Base-by-base conservation (phyloP, 2,888 invertebrate genomes). In the Acanthococcus lagerstroemiae region DNA sequence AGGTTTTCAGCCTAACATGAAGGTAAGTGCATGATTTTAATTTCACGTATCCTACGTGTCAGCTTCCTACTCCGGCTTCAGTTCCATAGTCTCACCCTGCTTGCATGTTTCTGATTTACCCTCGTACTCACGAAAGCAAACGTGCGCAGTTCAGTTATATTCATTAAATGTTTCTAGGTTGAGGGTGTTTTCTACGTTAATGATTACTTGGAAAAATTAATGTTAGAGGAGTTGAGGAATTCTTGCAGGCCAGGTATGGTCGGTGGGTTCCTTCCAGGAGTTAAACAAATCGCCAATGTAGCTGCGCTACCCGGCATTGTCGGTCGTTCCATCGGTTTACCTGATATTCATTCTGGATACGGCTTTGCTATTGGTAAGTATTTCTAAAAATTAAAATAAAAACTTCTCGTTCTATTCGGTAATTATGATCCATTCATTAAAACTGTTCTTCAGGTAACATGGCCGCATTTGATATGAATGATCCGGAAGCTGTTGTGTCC, bases 1-100 rank as follows among this genome's bases (percentile, higher is more conserved):
- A 76, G 97, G 96, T 3, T 99, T 99, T 77, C 97, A 99, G 74
- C 95, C 96, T 0, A 96, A 97, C 74, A 99, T 99, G 99, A 95
- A 94, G 73, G 86, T 85, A 74, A 0, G 50, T n/a, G 24, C n/a
- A 48, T 27, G n/a, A n/a, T n/a, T n/a, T n/a, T n/a, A n/a, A n/a
- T n/a, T n/a, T n/a, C n/a, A n/a, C n/a, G n/a, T n/a, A n/a, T n/a
- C n/a, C n/a, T n/a, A n/a, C n/a, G n/a, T n/a, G n/a, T n/a, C n/a
- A n/a, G n/a, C n/a, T n/a, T n/a, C n/a, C n/a, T n/a, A n/a, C n/a
- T n/a, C n/a, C n/a, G n/a, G n/a, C n/a, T n/a, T n/a, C n/a, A n/a
- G n/a, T n/a, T n/a, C n/a, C n/a, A n/a, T n/a, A n/a, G n/a, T n/a
- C n/a, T n/a, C n/a, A n/a, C n/a, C n/a, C n/a, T n/a, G n/a, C n/a